A percentile compares a stretch with the other conserved stretches of the same genome.
Evolutionary conservation across 2,113 vertebrate species (phyloP).

Genomic region (Tupaia chinensis): DNA sequence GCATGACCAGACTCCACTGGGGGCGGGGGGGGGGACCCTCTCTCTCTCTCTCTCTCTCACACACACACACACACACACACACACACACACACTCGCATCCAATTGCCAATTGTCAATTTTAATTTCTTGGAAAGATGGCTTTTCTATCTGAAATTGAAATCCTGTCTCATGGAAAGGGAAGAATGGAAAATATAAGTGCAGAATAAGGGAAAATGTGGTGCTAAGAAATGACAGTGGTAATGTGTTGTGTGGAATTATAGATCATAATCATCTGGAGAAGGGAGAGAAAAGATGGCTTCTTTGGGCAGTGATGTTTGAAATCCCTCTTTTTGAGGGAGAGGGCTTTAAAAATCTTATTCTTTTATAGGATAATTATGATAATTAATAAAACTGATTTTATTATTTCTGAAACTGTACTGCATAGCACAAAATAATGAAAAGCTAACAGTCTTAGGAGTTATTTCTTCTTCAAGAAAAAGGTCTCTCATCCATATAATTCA

Average conservation of each 20-base stretch:
- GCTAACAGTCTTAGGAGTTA: not conserved
- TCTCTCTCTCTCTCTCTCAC: no score
- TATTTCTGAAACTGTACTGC: not conserved
- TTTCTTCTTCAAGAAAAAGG: not conserved
- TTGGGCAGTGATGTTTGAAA: not conserved
- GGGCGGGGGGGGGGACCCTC: no score
- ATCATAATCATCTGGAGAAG: not conserved
- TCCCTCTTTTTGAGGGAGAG: not conserved
- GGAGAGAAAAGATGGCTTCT: not conserved
- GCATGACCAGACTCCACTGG: no score
- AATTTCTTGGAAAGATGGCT: not conserved
- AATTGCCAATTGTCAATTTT: not conserved
- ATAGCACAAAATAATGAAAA: constrained; percentile 16
- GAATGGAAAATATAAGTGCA: not conserved
- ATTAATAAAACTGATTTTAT: not conserved
- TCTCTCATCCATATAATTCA: not conserved
- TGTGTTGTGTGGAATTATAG: not conserved
- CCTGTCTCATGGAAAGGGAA: not conserved
- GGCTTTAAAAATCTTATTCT: not conserved
- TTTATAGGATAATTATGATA: constrained; percentile 32
- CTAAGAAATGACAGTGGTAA: not conserved
- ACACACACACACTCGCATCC: no score
- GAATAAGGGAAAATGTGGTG: not conserved
- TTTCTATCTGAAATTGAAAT: no score
- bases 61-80: no score